phyloP scores from a whole-genome alignment of 2,888 invertebrate species.

The Meganola albula region DNA sequence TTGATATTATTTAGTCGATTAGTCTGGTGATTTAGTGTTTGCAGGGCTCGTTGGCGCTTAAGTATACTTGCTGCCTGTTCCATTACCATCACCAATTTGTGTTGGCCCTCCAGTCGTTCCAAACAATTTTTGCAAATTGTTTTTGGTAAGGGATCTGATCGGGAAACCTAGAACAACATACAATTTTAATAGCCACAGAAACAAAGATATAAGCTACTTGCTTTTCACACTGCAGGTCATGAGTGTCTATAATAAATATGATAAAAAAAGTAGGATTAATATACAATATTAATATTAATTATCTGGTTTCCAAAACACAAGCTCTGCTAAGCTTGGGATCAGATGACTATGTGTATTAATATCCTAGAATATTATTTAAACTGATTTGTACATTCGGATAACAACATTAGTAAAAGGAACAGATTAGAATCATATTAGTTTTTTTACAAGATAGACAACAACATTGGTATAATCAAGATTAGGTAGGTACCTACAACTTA shows the following conservation, averaged over 20 bases:
- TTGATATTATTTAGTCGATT: slow-evolving; percentile 38
- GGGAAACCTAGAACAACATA: slow-evolving; percentile 71
- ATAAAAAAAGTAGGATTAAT: slow-evolving; percentile 76
- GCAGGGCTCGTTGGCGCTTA: slow-evolving; percentile 45
- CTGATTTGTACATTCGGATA: too few relatives aligned
- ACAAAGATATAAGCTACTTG: not conserved
- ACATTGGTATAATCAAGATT: too few relatives aligned
- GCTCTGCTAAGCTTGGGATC: not conserved
- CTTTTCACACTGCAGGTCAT: too few relatives aligned
- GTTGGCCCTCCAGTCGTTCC: slow-evolving; percentile 77
- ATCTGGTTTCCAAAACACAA: not conserved
- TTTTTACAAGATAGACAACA: too few relatives aligned
- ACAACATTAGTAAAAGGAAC: too few relatives aligned
- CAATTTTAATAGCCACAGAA: too few relatives aligned
- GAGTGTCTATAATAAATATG: slow-evolving; percentile 81
- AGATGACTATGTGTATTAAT: too few relatives aligned
- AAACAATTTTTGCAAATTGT: slow-evolving; percentile 81
- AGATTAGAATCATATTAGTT: too few relatives aligned
- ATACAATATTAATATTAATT: slow-evolving; percentile 4
- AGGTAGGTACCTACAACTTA: too few relatives aligned
- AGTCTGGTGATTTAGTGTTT: slow-evolving; percentile 29
- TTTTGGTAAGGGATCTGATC: slow-evolving; percentile 83
- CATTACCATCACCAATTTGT: slow-evolving; percentile 67
- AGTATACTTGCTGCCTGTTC: slow-evolving; percentile 63
- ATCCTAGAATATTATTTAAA: too few relatives aligned